Conservation (phyloP, 2,888 invertebrate genomes). For the Argyra leucocephala region DNA sequence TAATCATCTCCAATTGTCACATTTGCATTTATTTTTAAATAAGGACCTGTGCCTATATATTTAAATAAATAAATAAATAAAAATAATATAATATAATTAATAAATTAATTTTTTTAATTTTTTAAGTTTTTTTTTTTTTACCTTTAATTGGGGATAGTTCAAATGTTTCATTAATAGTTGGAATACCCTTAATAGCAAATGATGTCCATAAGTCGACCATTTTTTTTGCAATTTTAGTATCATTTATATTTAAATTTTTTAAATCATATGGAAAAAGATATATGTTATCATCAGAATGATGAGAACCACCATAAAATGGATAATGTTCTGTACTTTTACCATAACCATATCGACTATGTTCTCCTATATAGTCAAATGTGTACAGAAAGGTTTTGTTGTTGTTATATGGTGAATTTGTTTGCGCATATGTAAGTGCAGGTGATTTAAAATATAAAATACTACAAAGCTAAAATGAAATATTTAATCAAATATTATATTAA, state of each 20-base stretch:
- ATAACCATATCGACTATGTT: slow-evolving; percentile 42
- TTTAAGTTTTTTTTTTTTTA: slow-evolving; percentile 13
- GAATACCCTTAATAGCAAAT: slow-evolving; percentile 38
- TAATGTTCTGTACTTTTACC: slow-evolving; percentile 40
- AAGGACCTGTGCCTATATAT: slow-evolving; percentile 34
- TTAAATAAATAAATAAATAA: background rate
- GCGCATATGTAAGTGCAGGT: slow-evolving; percentile 40
- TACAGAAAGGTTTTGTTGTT: slow-evolving; percentile 43
- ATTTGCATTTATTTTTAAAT: slow-evolving; percentile 34
- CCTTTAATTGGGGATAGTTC: slow-evolving; percentile 22
- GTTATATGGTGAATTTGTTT: slow-evolving; percentile 28
- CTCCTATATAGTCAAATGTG: slow-evolving; percentile 46
- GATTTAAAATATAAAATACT: slow-evolving; percentile 39
- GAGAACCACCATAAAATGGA: slow-evolving; percentile 47
- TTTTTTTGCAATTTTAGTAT: slow-evolving; percentile 40
- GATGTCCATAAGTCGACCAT: slow-evolving; percentile 45
- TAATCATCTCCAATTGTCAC: slow-evolving; percentile 29
- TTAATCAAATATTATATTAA: background rate
- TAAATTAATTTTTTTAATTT: too few relatives aligned
- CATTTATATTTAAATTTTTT: slow-evolving; percentile 34
- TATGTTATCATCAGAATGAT: slow-evolving; percentile 53
- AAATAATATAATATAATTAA: too few relatives aligned
- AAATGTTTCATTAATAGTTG: slow-evolving; percentile 22
- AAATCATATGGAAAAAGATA: slow-evolving; percentile 46
- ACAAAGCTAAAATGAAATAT: slow-evolving; percentile 26